Conservation (phyloP, 2,797 vertebrate genomes). For the Gymnopithys bicolor region DNA sequence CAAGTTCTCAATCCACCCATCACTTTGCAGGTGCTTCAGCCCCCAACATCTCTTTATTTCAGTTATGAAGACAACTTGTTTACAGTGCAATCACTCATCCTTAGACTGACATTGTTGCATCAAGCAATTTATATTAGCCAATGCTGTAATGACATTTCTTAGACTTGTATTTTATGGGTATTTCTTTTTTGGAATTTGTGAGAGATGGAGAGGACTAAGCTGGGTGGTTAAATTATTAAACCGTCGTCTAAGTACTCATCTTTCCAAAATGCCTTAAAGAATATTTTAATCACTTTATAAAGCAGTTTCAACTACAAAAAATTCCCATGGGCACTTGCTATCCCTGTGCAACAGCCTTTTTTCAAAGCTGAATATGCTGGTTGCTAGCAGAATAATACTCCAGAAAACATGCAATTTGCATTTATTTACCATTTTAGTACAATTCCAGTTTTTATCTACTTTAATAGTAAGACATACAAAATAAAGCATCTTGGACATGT, state of each 20-base stretch:
- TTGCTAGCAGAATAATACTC: not conserved
- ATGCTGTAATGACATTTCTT: conserved; percentile 39
- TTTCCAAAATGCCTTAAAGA: conserved; percentile 13
- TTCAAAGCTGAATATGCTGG: not conserved
- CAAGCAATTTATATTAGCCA: conserved; percentile 35
- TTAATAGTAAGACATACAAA: not conserved
- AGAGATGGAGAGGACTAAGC: not conserved
- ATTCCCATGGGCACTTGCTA: not conserved
- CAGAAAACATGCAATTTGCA: not conserved
- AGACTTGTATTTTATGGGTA: not conserved
- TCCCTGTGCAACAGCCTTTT: not conserved
- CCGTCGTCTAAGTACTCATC: not conserved
- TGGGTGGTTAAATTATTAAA: not conserved
- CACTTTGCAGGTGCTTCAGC: not conserved
- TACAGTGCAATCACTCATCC: conserved; percentile 34
- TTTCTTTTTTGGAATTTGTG: not conserved
- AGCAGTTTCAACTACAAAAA: not conserved
- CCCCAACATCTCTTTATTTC: conserved; percentile 12
- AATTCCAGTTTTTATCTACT: not conserved
- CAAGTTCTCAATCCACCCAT: not conserved
- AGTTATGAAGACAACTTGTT: conserved; percentile 10
- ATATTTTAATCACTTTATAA: conserved; percentile 14
- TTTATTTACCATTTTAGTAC: not conserved
- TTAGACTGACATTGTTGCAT: conserved; percentile 9
- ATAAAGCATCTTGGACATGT: not conserved